Base-by-base conservation (phyloP, 2,888 invertebrate genomes). In the Pharmacophagus antenor region DNA sequence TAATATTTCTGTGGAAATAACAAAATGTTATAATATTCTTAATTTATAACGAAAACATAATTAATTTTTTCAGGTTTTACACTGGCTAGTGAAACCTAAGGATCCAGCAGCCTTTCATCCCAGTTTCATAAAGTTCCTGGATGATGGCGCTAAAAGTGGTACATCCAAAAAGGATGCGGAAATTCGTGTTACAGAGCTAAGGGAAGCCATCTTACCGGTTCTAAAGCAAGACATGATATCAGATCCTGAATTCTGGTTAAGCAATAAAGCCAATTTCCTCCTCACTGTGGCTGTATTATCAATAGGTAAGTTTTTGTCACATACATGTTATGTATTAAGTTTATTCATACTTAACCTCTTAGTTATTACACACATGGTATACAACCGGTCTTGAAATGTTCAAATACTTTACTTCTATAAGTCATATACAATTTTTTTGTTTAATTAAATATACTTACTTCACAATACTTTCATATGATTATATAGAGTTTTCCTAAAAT, bases 61-160 rank as follows among this genome's bases (percentile, higher is more conserved):
- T n/a, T 53, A 46, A 46, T 65, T 27, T 56, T 31, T 79, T 2
- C 71, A 93, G 93, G 92, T 92, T 0, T 72, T 99, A 54, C 92
- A 96, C 62, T 98, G 98, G 94, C 88, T 99, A 21, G 93, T 98
- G 15, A 94, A 95, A 48, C 96, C 97, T 0, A 94, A 95, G 46
- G 95, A 97, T 74, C 92, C 94, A 0, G 92, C 92, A 53, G 94
- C 95, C 64, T 98, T 98, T 77, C 96, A 97, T 83, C 98, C 98
- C 0, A 92, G 91, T 61, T 93, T 97, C 54, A 92, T 96, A 1
- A 92, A 93, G 42, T 93, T 94, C 69, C 88, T 99, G 15, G 93
- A 95, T 65, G 91, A 93, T 63, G 98, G 97, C 0, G 93, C 96
- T 65, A 88, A 91, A 27, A 94, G 94, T 72, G 93, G 94, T 12